A percentile compares a stretch with the other conserved stretches of the same genome.
phyloP scores from a whole-genome alignment of 2,113 vertebrate genomes.

The Tonatia bakeri region DNA sequence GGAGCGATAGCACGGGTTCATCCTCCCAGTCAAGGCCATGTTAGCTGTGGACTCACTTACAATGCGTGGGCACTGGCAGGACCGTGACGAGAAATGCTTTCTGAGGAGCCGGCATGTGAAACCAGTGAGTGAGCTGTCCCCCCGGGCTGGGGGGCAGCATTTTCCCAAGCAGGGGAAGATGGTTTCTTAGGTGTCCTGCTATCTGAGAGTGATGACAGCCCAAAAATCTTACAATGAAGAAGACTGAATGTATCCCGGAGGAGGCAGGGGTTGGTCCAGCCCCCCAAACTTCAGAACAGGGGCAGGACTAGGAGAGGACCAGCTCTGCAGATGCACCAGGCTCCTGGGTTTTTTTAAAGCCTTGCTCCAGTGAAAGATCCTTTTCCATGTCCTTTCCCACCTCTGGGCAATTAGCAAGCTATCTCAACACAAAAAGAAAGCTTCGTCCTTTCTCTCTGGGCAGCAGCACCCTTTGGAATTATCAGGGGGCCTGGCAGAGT shows the following conservation, averaged over 20 bases:
- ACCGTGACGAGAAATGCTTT: neutral
- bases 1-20: neutral
- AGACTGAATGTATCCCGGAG: neutral
- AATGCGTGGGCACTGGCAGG: neutral
- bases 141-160: neutral
- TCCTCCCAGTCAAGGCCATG: neutral
- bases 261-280: neutral
- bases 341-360: neutral
- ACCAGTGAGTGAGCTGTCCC: neutral
- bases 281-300: neutral
- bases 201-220: neutral
- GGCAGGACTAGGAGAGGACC: accelerated
- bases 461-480: neutral
- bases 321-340: neutral
- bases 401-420: neutral
- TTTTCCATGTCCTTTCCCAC: neutral
- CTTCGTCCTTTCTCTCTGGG: neutral
- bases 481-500: neutral
- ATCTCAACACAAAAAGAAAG: neutral
- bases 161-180: neutral
- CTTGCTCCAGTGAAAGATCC: neutral
- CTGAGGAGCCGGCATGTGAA: neutral
- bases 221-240: neutral
- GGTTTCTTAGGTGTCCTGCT: neutral
- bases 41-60: neutral